Conservation (phyloP, 2,113 vertebrate genomes). For the Phaethon lepturus region DNA sequence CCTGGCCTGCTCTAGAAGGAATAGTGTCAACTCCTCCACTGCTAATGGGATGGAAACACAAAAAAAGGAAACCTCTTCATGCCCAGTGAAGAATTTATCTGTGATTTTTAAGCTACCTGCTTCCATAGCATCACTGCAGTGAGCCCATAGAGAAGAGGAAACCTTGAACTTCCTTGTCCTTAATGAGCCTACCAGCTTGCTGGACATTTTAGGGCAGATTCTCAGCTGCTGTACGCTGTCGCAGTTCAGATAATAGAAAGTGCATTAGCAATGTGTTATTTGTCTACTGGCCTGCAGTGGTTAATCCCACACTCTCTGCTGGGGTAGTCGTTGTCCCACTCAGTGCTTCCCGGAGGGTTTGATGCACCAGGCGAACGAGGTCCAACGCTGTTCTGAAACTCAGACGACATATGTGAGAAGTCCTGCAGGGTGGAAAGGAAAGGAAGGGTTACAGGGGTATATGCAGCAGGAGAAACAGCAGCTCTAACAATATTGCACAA, state of each 20-base stretch:
- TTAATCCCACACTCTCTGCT: constrained; percentile 93
- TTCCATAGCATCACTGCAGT: neutral
- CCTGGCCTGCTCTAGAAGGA: neutral
- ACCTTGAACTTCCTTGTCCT: neutral
- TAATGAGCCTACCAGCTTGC: neutral
- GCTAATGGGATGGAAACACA: neutral
- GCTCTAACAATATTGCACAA: rapidly evolving
- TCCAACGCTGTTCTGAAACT: constrained; percentile 91
- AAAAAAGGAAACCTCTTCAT: neutral
- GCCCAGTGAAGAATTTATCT: neutral
- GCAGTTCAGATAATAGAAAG: neutral
- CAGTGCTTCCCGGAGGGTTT: constrained; percentile 84
- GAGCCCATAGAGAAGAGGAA: neutral
- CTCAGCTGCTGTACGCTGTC: neutral
- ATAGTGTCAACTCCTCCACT: neutral
- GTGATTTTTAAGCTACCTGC: neutral
- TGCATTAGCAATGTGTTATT: neutral
- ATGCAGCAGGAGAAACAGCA: neutral
- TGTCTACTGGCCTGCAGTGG: constrained; percentile 91
- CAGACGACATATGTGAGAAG: constrained; percentile 92
- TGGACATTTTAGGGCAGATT: neutral
- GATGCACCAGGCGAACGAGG: constrained; percentile 91
- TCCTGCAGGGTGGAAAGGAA: constrained; percentile 74
- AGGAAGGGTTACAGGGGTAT: neutral
- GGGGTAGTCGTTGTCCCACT: constrained; percentile 95